These are phyloP conservation scores for Burhinus oedicnemus DNA, from an alignment of 2,113 vertebrate species.

Conservation along the genomic window DNA sequence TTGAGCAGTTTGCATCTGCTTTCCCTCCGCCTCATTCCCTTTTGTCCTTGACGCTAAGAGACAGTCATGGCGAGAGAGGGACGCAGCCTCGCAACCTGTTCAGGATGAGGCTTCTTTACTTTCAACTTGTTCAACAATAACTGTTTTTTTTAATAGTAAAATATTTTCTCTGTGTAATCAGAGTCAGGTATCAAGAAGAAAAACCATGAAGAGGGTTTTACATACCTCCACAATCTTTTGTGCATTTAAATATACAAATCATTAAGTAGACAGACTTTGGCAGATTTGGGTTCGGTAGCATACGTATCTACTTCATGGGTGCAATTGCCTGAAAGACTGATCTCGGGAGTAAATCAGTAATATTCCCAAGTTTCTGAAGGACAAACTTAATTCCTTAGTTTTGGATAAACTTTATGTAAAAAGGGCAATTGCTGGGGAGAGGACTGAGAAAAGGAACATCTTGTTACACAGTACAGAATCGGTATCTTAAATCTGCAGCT, in stretches of 20 bases:
- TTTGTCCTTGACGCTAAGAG: not conserved
- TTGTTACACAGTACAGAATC: rapidly evolving
- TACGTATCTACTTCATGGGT: rapidly evolving
- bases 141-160: not conserved
- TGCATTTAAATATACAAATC: not conserved
- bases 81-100: rapidly evolving
- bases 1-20: not conserved
- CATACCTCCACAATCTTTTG: not conserved
- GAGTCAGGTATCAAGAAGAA: not conserved
- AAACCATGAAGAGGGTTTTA: not conserved
- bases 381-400: not conserved
- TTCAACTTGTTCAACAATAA: not conserved
- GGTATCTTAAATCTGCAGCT: not conserved
- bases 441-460: not conserved
- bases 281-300: too few relatives aligned
- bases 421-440: not conserved
- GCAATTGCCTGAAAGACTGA: rapidly evolving
- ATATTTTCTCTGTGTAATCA: not conserved
- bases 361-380: not conserved
- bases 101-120: not conserved
- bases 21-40: not conserved
- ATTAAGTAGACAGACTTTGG: not conserved
- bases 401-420: rapidly evolving
- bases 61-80: rapidly evolving
- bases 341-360: not conserved